Evolutionary conservation across 92 coral and sea anemone species (phyloP), one percentile per base, ranked within the genome.

Genomic region (Phenganax stokvisi): DNA sequence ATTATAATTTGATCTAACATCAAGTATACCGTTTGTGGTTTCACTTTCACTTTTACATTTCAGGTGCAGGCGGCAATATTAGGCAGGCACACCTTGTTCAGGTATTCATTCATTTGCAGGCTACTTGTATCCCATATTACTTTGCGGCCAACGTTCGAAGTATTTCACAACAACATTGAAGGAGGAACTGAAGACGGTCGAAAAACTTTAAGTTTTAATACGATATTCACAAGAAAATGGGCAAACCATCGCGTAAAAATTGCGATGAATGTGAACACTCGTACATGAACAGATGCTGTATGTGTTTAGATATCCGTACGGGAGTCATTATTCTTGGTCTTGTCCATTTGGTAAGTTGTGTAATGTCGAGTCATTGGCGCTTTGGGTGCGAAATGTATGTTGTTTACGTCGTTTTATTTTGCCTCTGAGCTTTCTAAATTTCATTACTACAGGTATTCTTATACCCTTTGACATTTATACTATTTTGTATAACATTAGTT

Each of bases 301-400:
- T 93, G 75, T 94, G 98, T 90, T 80, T 94, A 90, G 98, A 94
- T 72, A 96, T 94, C 27, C 92, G 98, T 57, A 86, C 92, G 55
- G 98, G 98, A 31, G 92, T 96, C 3, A 94, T 94, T 56, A 96
- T 94, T 12, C 96, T 94, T 6, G 98, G 98, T 8, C 87, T 94
- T 84, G 82, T 91, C 51, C 98, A 94, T 89, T 85, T 94, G 97
- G 98, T 94, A 65, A 84, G 97, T 72, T 17, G 61, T 67, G 51
- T 60, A 54, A 8, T 54, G 9, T 11, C 15, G 54, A 6, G 47
- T 37, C 47, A 2, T 37, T 37, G 5, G 47, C 47, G 47, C 5
- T 37, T 37, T 37, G 47, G 2, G 5, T 37, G 5, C 47, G 47
- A 37, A 37, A 37, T 37, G 5, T 37, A 37, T 5, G 2, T 37